Base-by-base conservation (phyloP, 1,140 invertebrate species). In the Bombus terrestris region DNA sequence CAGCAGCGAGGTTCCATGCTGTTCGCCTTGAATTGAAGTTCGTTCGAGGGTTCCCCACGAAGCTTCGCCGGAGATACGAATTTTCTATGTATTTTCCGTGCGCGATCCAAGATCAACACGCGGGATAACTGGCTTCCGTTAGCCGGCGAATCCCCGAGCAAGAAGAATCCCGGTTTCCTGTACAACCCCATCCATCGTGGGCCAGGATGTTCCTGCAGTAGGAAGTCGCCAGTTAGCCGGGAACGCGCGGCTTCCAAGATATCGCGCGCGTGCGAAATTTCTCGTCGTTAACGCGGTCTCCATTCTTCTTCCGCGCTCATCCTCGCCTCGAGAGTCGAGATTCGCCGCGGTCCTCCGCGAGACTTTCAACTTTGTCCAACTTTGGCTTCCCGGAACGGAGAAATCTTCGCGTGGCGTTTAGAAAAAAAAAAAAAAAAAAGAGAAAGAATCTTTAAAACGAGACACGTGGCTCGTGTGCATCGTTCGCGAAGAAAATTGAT, bases 101-200 rank as follows among this genome's bases (percentile, higher is more conserved):
- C 83, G 10, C 59, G 41, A 80, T 66, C 69, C 57, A 74, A 72
- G 83, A 85, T 85, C 83, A 81, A 72, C 83, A 64, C 69, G 53
- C 32, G 41, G 78, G 76, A 81, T 85, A 81, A 81, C 69, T 85
- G 47, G 57, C 53, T 81, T 66, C 83, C 77, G 78, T 85, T 89
- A 78, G 47, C 35, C 47, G 64, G 37, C 18, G 77, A 73, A 85
- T 81, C 73, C 62, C 15, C 57, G 75, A 59, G 83, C 74, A 74
- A 82, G 87, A 83, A 88, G 47, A 39, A 81, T 62, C 71, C 85
- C 32, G 32, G 77, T 75, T 79, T 79, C 79, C 83, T 71, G 53
- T 69, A 66, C 83, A 88, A 85, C 39, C 74, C 59, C 72, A 76
- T 84, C 75, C 66, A 79, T 79, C 75, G 75, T 22, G 28, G 39